phyloP scores from a whole-genome alignment of 1,140 invertebrate species.

The Vollenhovia emeryi region DNA sequence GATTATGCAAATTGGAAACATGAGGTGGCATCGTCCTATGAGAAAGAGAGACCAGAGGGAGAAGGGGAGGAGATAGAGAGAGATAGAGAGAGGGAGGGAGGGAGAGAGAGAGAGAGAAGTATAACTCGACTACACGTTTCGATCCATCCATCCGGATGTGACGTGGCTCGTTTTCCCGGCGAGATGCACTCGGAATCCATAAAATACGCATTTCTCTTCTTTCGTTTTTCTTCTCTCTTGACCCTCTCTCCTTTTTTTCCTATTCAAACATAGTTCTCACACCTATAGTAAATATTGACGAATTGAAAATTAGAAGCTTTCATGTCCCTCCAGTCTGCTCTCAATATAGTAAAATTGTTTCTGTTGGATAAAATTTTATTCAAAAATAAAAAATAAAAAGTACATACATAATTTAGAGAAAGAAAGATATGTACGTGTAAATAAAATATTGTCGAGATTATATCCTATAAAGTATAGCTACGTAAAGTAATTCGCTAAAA shows the following conservation, averaged over 20 bases:
- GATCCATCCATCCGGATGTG: conserved; percentile 66
- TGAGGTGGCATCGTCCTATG: not conserved
- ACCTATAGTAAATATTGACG: conserved; percentile 28
- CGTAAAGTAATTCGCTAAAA: not conserved
- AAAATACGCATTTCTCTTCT: conserved; percentile 49
- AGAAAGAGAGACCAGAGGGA: not conserved
- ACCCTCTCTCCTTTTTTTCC: not conserved
- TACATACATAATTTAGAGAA: not conserved
- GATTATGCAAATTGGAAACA: conserved; percentile 49
- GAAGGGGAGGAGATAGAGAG: not conserved
- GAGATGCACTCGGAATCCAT: conserved; percentile 73
- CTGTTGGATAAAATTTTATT: not conserved
- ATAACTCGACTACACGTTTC: conserved; percentile 22
- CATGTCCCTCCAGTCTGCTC: not conserved
- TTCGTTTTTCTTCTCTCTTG: not conserved
- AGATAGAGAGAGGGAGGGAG: not conserved
- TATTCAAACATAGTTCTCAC: conserved; percentile 25
- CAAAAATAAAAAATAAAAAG: not conserved
- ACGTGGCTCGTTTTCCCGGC: conserved; percentile 65
- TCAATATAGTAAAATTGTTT: conserved; percentile 3
- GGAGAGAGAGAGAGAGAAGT: conserved; percentile 16
- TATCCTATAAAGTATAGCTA: not conserved
- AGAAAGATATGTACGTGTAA: not conserved
- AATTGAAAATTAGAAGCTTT: conserved; percentile 32
- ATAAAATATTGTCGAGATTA: not conserved